These are phyloP conservation scores for Dendrocopos noguchii DNA, from an alignment of 2,113 vertebrate species.

Conservation along the genomic window DNA sequence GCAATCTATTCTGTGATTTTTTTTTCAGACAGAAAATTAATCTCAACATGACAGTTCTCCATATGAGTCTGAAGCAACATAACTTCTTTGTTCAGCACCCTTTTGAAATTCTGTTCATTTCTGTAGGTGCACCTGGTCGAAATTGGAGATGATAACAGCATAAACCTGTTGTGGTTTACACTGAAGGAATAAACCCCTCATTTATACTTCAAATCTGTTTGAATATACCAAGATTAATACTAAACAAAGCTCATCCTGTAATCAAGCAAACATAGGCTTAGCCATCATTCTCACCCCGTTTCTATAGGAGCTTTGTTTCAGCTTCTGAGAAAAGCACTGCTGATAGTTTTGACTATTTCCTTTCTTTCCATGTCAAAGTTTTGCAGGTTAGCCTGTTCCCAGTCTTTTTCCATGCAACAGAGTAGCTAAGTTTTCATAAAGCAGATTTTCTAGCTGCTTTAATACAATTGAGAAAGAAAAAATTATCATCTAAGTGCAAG, in stretches of 20 bases:
- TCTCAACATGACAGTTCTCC: not conserved
- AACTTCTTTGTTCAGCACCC: not conserved
- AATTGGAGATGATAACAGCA: not conserved
- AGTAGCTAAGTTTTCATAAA: not conserved
- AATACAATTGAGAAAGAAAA: not conserved
- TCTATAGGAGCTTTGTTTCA: not conserved
- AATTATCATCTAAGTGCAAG: not conserved
- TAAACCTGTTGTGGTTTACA: not conserved
- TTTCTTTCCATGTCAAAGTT: not conserved
- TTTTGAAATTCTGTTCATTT: not conserved
- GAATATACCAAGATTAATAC: not conserved
- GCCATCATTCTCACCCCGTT: not conserved
- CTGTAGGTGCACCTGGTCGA: not conserved
- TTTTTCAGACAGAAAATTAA: not conserved
- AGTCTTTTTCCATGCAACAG: not conserved
- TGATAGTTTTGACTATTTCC: not conserved
- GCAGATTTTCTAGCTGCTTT: not conserved
- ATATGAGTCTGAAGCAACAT: not conserved
- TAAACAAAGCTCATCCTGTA: not conserved
- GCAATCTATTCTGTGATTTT: not conserved
- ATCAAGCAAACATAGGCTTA: not conserved
- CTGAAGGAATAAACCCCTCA: not conserved
- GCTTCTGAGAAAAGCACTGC: not conserved
- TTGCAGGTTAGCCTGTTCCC: not conserved
- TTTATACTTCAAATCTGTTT: not conserved